Conservation (phyloP, 2,113 vertebrate genomes). For the Amblyornis subalaris region DNA sequence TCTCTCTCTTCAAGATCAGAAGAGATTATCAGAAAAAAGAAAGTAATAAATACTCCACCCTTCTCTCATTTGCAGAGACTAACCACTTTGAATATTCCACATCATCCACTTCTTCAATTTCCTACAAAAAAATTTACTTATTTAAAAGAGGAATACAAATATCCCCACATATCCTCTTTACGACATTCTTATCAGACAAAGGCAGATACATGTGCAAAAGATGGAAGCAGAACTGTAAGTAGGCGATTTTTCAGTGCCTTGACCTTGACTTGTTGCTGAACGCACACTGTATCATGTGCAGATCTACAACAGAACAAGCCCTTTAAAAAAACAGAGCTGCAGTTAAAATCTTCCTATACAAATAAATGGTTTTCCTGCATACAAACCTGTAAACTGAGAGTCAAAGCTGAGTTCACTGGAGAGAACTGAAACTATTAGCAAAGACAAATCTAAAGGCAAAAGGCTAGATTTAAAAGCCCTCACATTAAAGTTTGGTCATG, state of each 20-base stretch:
- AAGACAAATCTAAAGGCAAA: neutral
- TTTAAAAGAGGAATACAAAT: neutral
- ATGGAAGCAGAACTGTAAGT: neutral
- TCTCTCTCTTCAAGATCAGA: neutral
- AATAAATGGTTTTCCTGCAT: neutral
- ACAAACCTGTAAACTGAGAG: neutral
- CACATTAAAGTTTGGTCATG: neutral
- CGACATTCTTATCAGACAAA: neutral
- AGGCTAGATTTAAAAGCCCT: neutral
- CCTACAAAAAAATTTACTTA: neutral
- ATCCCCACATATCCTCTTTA: neutral
- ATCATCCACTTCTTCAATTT: neutral
- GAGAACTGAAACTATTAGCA: neutral
- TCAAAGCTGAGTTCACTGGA: neutral
- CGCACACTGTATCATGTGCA: neutral
- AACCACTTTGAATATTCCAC: neutral
- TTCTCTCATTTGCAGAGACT: neutral
- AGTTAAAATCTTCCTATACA: neutral
- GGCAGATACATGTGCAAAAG: neutral
- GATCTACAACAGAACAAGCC: neutral
- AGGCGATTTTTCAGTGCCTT: neutral
- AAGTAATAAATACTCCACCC: constrained; percentile 5
- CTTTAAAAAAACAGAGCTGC: neutral
- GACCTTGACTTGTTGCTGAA: neutral
- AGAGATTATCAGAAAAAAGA: constrained; percentile 16